Evolutionary conservation across 1,140 invertebrate species (phyloP), one percentile per base, ranked within the genome.

Genomic region (silkworm (Bombyx mori)): DNA sequence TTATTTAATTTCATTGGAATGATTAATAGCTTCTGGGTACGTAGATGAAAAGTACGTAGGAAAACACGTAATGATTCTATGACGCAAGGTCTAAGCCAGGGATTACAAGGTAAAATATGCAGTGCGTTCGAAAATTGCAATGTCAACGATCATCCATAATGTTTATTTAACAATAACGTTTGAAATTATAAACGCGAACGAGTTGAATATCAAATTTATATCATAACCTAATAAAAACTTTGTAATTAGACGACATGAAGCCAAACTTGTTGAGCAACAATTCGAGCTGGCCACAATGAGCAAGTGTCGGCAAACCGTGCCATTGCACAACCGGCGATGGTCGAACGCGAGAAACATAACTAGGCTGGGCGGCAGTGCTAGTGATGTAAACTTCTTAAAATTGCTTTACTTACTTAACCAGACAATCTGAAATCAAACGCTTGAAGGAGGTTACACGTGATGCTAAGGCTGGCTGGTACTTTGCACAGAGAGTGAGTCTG

Each of bases 351-450:
- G 82, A 87, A 83, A 82, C 80, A 82, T 84, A 87, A 87, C 83
- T 85, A 82, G 83, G 82, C 83, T 83, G 77, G 79, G 74, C 77
- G 68, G 76, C 71, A 73, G 72, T 63, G 68, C 60, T 75, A 80
- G 74, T 87, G 82, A 87, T 82, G 84, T 87, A 87, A 87, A 85
- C 80, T 82, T 79, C 26, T 35, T 80, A 85, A 87, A 87, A 87
- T 85, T 87, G 80, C 80, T 84, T 83, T 83, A 82, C 79, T 84
- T 84, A 84, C 79, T 83, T 84, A 84, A 79, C 75, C 75, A 65
- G 74, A 54, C 26, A 35, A 35, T 3, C 26, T 35, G 63, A 69
- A 68, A 67, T 71, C 69, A 75, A 18, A 18, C 12, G 12, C 12
- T 18, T 18, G 12, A 18, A 18, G 12, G 12, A 18, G 12, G 12